These are phyloP conservation scores for Heliocidaris erythrogramma DNA, from an alignment of 35 echinoderm and acorn worm species.

Conservation along the genomic window DNA sequence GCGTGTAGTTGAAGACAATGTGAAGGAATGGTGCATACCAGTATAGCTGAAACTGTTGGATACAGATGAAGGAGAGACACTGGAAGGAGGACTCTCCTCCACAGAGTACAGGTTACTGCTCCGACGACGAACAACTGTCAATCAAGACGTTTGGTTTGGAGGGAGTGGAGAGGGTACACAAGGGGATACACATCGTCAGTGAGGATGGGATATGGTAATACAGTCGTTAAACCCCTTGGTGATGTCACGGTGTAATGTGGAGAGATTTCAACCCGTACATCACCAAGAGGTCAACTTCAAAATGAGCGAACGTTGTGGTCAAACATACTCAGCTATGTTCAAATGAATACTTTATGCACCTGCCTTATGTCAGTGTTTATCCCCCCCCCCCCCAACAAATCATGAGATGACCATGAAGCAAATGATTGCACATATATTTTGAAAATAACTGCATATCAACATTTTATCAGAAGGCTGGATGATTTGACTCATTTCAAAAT, in stretches of 20 bases:
- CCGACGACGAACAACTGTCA: background rate
- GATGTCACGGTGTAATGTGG: background rate
- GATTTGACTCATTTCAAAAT: background rate
- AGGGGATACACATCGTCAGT: background rate
- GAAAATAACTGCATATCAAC: background rate
- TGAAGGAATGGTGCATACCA: constrained; percentile 22
- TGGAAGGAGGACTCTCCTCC: constrained; percentile 44
- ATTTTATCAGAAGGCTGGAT: too few relatives aligned
- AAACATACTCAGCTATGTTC: background rate
- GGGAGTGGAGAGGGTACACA: background rate
- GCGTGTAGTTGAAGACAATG: background rate
- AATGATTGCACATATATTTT: background rate
- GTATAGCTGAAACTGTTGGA: constrained; percentile 45
- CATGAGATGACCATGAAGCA: background rate
- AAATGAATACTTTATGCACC: background rate
- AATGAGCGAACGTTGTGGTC: background rate
- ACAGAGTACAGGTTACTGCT: constrained; percentile 48
- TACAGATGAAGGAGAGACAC: constrained; percentile 34
- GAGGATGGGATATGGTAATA: background rate
- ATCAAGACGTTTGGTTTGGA: background rate
- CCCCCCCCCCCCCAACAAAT: background rate
- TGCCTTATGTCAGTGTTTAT: background rate
- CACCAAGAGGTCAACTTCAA: background rate
- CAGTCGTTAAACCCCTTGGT: background rate
- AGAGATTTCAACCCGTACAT: background rate